phyloP scores from a whole-genome alignment of 2,797 vertebrate species.

The Mionectes olivaceus region DNA sequence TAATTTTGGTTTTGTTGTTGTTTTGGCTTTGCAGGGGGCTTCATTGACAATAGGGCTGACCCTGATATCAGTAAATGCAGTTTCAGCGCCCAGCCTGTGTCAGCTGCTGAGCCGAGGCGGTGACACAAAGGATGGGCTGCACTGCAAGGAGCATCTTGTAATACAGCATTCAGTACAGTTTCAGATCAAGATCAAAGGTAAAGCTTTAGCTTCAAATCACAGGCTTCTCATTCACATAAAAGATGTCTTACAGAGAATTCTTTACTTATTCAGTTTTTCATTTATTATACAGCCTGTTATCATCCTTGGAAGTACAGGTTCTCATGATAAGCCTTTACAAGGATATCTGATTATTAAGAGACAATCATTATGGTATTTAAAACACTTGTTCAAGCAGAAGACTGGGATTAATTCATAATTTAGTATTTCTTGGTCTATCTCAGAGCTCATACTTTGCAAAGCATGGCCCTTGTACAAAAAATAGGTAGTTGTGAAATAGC shows the following conservation, averaged over 20 bases:
- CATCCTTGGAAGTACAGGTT: background rate
- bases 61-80: background rate
- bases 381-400: background rate
- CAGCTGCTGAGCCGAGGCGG: background rate
- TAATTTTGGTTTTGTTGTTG: background rate
- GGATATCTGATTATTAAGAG: background rate
- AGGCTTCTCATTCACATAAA: background rate
- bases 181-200: background rate
- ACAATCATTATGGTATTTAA: background rate
- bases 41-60: background rate
- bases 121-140: background rate
- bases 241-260: background rate
- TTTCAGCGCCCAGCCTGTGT: background rate
- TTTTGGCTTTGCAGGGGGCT: background rate
- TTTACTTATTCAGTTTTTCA: background rate
- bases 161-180: background rate
- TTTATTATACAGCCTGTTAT: background rate
- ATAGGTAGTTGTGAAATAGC: background rate
- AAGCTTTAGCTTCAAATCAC: background rate
- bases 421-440: background rate
- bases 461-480: background rate
- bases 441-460: background rate
- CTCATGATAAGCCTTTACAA: background rate
- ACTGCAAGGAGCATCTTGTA: background rate
- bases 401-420: background rate